Percentiles rank a stretch among this genome's conserved stretches.
These are phyloP conservation scores for Microcebus lehilahytsara DNA, from an alignment of 2,113 vertebrate species.

Conservation along the genomic window DNA sequence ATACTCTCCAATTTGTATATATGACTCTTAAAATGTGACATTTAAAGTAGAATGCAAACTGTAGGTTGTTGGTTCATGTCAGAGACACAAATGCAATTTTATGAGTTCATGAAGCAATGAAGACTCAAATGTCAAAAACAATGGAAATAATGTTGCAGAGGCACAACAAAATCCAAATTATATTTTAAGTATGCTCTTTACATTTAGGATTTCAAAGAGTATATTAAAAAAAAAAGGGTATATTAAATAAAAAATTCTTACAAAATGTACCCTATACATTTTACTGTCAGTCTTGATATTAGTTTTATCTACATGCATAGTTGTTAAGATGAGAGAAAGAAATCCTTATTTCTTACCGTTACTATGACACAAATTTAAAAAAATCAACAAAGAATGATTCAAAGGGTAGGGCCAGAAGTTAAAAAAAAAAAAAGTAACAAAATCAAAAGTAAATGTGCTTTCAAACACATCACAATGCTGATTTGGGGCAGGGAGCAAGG, in stretches of 20 bases:
- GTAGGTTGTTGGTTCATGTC: neutral
- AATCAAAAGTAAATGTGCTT: slow-evolving; percentile 43
- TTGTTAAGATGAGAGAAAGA: slow-evolving; percentile 49
- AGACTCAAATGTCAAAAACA: neutral
- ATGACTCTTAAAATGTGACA: neutral
- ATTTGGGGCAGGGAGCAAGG: neutral
- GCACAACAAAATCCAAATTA: neutral
- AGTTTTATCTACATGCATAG: slow-evolving; percentile 63
- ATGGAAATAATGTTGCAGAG: neutral
- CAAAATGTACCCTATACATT: neutral
- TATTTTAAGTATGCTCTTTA: neutral
- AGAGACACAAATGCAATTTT: neutral
- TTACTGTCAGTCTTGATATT: slow-evolving; percentile 44
- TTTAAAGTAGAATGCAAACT: neutral
- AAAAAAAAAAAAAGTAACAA: slow-evolving; percentile 79
- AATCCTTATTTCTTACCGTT: slow-evolving; percentile 87
- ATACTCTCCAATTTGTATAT: neutral
- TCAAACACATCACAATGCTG: neutral
- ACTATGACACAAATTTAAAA: slow-evolving; percentile 79
- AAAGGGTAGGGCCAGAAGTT: slow-evolving; percentile 84
- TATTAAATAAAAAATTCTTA: neutral
- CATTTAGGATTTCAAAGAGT: slow-evolving; percentile 2
- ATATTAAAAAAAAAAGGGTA: neutral
- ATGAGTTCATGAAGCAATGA: neutral
- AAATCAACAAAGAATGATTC: slow-evolving; percentile 87